Evolutionary conservation across 2,888 invertebrate species (phyloP).

Genomic region (Rhagonycha lutea): DNA sequence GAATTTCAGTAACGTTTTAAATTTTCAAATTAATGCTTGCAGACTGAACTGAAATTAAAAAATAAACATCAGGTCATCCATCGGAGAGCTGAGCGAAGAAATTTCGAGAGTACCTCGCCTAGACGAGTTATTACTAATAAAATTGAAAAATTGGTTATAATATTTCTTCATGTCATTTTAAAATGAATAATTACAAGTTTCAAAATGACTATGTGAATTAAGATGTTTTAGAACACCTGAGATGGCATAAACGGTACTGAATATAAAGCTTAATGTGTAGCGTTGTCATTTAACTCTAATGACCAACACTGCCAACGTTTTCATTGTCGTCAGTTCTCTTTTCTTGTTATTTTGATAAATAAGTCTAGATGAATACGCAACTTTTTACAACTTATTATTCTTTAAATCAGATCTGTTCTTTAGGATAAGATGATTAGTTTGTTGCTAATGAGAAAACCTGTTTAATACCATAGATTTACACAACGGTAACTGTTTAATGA

Average conservation of each 20-base stretch:
- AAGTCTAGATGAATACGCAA: slow-evolving; percentile 16
- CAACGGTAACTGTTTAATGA: slow-evolving; percentile 20
- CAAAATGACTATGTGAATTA: slow-evolving; percentile 33
- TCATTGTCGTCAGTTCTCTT: slow-evolving; percentile 18
- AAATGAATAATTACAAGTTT: slow-evolving; percentile 22
- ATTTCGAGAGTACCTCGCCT: neutral
- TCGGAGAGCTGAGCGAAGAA: neutral
- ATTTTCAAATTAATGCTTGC: too few relatives aligned
- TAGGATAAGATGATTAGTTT: slow-evolving; percentile 22
- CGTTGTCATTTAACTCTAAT: slow-evolving; percentile 30
- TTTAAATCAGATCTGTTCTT: slow-evolving; percentile 11
- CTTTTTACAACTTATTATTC: slow-evolving; percentile 24
- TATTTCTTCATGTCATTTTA: slow-evolving; percentile 25
- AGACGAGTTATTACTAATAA: neutral
- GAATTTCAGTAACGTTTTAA: too few relatives aligned
- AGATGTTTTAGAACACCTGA: slow-evolving; percentile 35
- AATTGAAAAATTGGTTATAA: neutral
- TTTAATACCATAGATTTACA: slow-evolving; percentile 11
- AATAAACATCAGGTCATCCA: too few relatives aligned
- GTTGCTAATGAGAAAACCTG: slow-evolving; percentile 26
- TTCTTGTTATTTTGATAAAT: slow-evolving; percentile 30
- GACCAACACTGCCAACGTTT: slow-evolving; percentile 21
- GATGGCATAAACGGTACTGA: slow-evolving; percentile 25
- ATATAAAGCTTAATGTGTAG: slow-evolving; percentile 26
- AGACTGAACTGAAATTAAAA: neutral